Evolutionary conservation across 2,797 vertebrate species (phyloP).

Genomic region (Acropternis orthonyx): DNA sequence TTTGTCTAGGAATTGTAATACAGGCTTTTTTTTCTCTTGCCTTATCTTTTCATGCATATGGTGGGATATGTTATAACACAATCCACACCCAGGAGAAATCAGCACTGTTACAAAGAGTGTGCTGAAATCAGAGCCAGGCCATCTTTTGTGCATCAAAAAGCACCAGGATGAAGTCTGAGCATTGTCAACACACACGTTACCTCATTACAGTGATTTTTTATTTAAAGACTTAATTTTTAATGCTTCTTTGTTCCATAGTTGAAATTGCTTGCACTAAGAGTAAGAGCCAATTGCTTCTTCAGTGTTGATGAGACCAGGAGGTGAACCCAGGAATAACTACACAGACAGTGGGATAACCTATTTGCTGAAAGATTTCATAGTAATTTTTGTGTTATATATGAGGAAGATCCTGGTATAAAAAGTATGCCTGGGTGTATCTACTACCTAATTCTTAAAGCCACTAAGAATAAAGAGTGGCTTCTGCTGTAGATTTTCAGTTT

Average conservation of each 20-base stretch:
- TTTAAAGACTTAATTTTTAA: neutral
- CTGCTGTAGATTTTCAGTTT: neutral
- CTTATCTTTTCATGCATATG: neutral
- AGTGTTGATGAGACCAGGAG: neutral
- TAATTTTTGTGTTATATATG: neutral
- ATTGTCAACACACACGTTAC: neutral
- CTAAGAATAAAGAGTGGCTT: neutral
- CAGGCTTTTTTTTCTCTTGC: neutral
- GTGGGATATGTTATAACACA: neutral
- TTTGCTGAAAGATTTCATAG: neutral
- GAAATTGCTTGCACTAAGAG: neutral
- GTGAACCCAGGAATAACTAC: neutral
- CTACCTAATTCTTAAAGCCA: neutral
- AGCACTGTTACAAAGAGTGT: neutral
- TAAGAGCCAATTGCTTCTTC: neutral
- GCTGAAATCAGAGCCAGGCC: neutral
- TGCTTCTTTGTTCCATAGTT: neutral
- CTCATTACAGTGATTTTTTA: neutral
- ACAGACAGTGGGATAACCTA: accelerated
- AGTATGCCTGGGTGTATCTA: neutral
- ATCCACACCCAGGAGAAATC: neutral
- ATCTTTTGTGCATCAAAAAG: neutral
- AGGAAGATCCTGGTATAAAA: neutral
- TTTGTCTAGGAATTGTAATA: neutral
- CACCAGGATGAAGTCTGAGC: neutral